Evolutionary conservation across 2,113 vertebrate genomes (phyloP), one percentile per base, ranked within the genome.

Genomic region (Serilophus lunatus): DNA sequence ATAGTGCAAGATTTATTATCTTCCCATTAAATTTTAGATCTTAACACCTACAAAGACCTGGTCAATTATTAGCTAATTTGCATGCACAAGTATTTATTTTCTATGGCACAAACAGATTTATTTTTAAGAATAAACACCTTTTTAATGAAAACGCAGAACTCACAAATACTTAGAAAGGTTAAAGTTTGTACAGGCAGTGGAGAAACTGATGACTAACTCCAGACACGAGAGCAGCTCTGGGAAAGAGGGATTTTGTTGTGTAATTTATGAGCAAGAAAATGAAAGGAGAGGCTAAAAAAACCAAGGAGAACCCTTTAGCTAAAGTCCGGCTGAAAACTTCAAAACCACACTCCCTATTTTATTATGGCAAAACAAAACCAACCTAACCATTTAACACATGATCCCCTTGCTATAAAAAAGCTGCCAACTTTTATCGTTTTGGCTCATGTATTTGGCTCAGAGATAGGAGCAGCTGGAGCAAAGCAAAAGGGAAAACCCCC

Each of bases 401-500:
- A 93, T 97, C 72, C 94, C 64, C 45, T 85, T 82, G 71, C 81
- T 89, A 70, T 91, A 90, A 90, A 92, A 81, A 96, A 76, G 50
- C 91, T 96, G 90, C 81, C 92, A 93, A 57, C 57, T 86, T 4
- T 9, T 80, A 79, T 78, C 12, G 63, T 77, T 95, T 96, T 95
- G 94, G 95, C 96, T 95, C 45, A 7, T 83, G 49, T 60, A 64
- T 82, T 94, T 97, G 95, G 95, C 94, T 93, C 94, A 63, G 45
- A 97, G 74, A 94, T 81, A 83, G 83, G 74, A 97, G 92, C 97
- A 97, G 94, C 95, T 97, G 95, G 95, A 96, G 88, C 45, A 88
- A 92, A 96, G 86, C 38, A 82, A 94, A 95, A 95, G 64, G 53
- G 61, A 95, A 96, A 97, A 96, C 35, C 75, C 86, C 91, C 47